Percentiles rank a stretch among this genome's conserved stretches.
Evolutionary conservation across 2,797 vertebrate genomes (phyloP).

Genomic region (Neomorphus geoffroyi): DNA sequence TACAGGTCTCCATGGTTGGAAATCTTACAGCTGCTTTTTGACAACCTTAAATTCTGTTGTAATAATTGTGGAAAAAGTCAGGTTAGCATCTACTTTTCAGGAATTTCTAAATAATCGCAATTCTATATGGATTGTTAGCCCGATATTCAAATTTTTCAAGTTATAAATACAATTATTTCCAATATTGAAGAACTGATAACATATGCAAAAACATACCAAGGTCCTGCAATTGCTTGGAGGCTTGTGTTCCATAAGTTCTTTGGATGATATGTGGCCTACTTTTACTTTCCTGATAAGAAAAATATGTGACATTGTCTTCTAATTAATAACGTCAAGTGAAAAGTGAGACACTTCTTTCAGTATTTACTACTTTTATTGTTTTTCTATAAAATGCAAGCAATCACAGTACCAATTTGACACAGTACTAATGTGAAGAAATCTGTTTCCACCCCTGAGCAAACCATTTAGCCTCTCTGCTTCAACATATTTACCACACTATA

Average conservation of each 20-base stretch:
- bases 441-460: neutral
- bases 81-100: neutral
- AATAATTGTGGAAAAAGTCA: neutral
- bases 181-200: neutral
- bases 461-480: neutral
- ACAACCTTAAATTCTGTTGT: neutral
- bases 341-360: neutral
- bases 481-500: neutral
- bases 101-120: neutral
- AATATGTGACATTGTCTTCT: neutral
- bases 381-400: neutral
- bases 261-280: conserved; percentile 88
- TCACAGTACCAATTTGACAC: neutral
- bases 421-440: neutral
- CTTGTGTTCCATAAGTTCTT: conserved; percentile 76
- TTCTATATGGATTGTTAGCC: neutral
- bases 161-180: neutral
- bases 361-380: neutral
- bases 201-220: conserved; percentile 71
- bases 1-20: neutral
- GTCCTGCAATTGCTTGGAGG: conserved; percentile 67
- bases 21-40: neutral
- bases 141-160: neutral
- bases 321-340: neutral
- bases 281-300: conserved; percentile 82